These are phyloP conservation scores for Rhadina sibilatrix DNA, from an alignment of 2,113 vertebrate genomes.

Conservation along the genomic window DNA sequence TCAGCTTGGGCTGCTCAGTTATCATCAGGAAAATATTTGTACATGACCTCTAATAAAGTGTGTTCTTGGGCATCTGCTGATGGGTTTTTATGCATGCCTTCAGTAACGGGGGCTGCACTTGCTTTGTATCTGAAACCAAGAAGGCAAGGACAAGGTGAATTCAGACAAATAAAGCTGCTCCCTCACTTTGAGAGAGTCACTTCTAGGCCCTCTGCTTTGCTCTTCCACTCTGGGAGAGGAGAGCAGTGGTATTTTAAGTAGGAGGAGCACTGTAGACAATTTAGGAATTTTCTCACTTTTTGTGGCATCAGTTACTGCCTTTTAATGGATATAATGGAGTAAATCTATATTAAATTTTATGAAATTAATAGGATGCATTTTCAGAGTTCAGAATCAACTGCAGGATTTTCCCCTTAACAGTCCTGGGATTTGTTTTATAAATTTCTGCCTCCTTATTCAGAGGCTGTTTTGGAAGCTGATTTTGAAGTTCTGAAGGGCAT, in stretches of 20 bases:
- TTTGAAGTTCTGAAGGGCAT: neutral
- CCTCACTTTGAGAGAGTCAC: neutral
- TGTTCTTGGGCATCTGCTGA: rapidly evolving
- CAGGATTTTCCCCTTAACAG: neutral
- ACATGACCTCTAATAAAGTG: neutral
- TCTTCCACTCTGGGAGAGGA: neutral
- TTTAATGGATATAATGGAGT: neutral
- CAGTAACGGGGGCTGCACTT: neutral
- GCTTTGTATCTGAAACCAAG: neutral
- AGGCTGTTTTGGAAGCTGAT: neutral
- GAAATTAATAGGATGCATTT: neutral
- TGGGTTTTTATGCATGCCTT: neutral
- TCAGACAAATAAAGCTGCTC: neutral
- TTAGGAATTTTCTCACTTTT: neutral
- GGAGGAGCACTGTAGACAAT: neutral
- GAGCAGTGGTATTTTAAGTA: neutral
- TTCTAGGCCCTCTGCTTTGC: neutral
- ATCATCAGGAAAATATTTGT: neutral
- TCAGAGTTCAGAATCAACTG: neutral
- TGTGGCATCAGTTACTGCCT: neutral
- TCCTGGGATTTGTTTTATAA: neutral
- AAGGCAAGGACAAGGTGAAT: neutral
- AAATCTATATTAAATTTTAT: neutral
- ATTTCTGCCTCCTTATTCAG: neutral
- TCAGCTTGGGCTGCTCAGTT: neutral